Evolutionary conservation across 1,140 invertebrate genomes (phyloP), one percentile per base, ranked within the genome.

Genomic region (Drosophila ogumai): DNA sequence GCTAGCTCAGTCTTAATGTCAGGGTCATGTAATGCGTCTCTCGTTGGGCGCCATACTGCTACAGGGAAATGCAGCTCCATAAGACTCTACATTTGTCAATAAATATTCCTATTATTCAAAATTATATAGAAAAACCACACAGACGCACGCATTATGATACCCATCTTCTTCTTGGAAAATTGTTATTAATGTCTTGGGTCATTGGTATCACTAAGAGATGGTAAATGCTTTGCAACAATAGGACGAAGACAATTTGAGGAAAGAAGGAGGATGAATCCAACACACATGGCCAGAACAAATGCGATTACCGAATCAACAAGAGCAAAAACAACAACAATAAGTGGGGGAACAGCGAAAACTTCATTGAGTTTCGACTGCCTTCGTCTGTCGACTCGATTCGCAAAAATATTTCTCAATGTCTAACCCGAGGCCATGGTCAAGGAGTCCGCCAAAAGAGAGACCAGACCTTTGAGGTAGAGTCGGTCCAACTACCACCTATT

Each of bases 391-490:
- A 81, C 69, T 88, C 77, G 81, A 90, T 88, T 90, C 74, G 81
- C 78, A 38, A 85, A 90, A 90, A 85, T 90, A 90, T 90, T 90
- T 85, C 81, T 90, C 85, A 90, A 90, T 90, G 85, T 90, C 86
- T 69, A 81, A 67, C 85, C 85, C 46, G 61, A 49, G 74, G 85
- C 77, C 68, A 87, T 64, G 75, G 65, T 56, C 73, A 77, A 57
- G 63, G 58, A 65, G 44, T 47, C 38, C 17, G 32, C 19, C 41
- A 34, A 41, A 25, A 17, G 50, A 55, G 58, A 19, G 22, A n/a
- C 40, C 32, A 36, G 40, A 34, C 54, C 61, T 50, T 50, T 34
- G 32, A 50, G 61, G 61, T 34, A 54, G 31, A 50, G 31, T 50
- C 49, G 65, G 31, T 66, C 61, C 66, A 75, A 79, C 68, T 74